These are phyloP conservation scores for Phocoena phocoena DNA, from an alignment of 2,113 vertebrate species.

Conservation along the genomic window DNA sequence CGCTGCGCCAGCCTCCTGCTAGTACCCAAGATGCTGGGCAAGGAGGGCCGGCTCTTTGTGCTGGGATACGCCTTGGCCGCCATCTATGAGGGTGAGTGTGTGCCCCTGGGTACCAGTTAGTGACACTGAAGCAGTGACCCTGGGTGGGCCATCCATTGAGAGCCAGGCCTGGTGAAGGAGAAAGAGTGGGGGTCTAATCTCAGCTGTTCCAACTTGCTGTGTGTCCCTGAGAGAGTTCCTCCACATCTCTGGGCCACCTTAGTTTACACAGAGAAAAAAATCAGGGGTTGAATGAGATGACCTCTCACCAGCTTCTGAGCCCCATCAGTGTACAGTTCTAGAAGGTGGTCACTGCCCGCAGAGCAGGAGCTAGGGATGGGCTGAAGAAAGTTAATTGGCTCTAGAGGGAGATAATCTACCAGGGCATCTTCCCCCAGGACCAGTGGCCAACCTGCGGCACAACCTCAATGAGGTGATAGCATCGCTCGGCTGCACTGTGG, in stretches of 20 bases:
- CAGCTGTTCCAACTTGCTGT: background rate
- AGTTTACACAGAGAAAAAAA: background rate
- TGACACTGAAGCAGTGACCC: background rate
- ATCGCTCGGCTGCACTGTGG: slow-evolving; percentile 89
- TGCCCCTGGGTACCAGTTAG: background rate
- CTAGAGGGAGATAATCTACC: background rate
- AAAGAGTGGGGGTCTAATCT: background rate
- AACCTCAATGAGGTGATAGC: slow-evolving; percentile 87
- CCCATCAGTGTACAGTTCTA: background rate
- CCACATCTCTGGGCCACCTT: background rate
- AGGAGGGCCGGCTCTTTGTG: slow-evolving; percentile 87
- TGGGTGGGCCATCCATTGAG: background rate
- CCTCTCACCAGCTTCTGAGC: background rate
- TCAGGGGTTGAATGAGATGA: background rate
- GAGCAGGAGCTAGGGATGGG: background rate
- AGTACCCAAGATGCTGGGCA: slow-evolving; percentile 90
- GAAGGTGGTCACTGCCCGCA: background rate
- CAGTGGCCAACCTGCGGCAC: slow-evolving; percentile 84
- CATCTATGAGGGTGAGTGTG: slow-evolving; percentile 86
- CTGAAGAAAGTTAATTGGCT: background rate
- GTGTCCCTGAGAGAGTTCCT: background rate
- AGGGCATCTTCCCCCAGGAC: slow-evolving; percentile 82
- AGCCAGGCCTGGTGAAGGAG: background rate
- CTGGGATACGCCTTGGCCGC: slow-evolving; percentile 84
- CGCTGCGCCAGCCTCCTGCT: slow-evolving; percentile 90